Evolutionary conservation across 2,888 invertebrate species (phyloP), one percentile per base, ranked within the genome.

Genomic region (Piscicola geometra): DNA sequence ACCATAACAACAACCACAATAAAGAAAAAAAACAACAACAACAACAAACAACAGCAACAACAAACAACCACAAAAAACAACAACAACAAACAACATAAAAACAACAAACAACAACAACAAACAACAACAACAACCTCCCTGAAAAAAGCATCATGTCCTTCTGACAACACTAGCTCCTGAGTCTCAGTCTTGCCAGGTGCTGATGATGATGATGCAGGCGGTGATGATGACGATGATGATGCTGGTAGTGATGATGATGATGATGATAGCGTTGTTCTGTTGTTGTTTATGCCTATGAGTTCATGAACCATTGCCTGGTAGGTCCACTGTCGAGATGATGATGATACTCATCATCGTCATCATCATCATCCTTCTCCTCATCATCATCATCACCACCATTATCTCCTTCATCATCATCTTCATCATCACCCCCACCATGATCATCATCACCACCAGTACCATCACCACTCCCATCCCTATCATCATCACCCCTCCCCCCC

Each of bases 251-350:
- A 41, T 41, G 41, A 41, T 41, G 41, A 41, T 41, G 60, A 56
- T 25, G 60, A 21, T 56, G 60, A n/a, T 18, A 56, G 9, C 15
- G 25, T 93, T 35, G 99, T 96, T 76, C 97, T 90, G 87, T 96
- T 95, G 86, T 95, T 96, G 82, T 90, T 90, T 79, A 99, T 95
- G 0, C 91, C 91, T 64, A 99, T 86, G 74, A 99, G 86, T 86
- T 99, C 98, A 86, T 99, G 99, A 15, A 99, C 95, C 99, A 99
- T 99, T 0, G 99, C 99, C 86, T 99, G 98, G 87, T 99, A 99
- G 0, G 98, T 99, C 99, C 99, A 99, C 89, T 95, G 89, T 0
- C 81, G 68, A 0, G 5, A 73, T 12, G 5, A 60, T 1, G 21
- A 68, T 15, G 21, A 71, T 2, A 9, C 9, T 41, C 25, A 70